Percentiles rank a stretch among this genome's conserved stretches.
Evolutionary conservation across 2,113 vertebrate species (phyloP).

Genomic region (Gorsachius goisagi): DNA sequence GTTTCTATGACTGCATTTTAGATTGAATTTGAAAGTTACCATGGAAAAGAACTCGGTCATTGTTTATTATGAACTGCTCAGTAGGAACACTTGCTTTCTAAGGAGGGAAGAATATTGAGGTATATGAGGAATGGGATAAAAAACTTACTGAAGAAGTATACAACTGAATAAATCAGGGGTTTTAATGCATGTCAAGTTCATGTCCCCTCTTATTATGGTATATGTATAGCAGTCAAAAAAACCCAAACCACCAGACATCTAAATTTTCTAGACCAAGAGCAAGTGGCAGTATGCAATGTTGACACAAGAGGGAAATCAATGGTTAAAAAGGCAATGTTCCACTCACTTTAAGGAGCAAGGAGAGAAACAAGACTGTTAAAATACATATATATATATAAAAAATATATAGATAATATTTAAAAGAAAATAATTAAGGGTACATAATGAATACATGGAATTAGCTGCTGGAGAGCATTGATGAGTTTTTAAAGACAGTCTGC

Average conservation of each 20-base stretch:
- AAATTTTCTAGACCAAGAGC: neutral
- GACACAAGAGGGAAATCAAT: neutral
- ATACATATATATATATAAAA: neutral
- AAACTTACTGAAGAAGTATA: neutral
- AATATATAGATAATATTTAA: neutral
- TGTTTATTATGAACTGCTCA: neutral
- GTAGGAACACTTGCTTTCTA: neutral
- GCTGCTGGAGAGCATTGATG: neutral
- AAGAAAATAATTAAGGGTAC: neutral
- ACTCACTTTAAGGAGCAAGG: neutral
- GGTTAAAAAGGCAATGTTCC: neutral
- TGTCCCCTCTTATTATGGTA: neutral
- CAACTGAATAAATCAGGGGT: neutral
- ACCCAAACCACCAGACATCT: accelerated
- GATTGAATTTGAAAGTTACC: neutral
- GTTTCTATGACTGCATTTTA: neutral
- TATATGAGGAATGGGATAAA: neutral
- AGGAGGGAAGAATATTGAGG: neutral
- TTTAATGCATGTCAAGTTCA: neutral
- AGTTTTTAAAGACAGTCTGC: neutral
- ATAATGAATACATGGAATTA: neutral
- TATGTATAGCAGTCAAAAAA: neutral
- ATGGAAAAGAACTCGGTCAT: neutral
- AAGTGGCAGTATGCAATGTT: neutral
- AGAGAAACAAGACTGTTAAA: neutral